Conservation (phyloP, 2,113 vertebrate genomes). For the Delphinapterus leucas region DNA sequence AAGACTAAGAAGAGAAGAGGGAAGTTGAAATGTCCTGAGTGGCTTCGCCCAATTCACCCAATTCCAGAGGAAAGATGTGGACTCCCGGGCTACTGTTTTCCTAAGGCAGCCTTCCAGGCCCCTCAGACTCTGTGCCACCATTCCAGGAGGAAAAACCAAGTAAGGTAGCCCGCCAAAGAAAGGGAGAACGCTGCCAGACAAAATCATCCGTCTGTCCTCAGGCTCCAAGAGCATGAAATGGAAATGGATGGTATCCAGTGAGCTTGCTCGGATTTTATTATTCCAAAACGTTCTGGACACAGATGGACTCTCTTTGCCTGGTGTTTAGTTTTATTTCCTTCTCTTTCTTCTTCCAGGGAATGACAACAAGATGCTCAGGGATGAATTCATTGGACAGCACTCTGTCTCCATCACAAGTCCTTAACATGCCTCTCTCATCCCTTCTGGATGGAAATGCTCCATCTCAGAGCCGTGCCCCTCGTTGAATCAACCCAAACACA, state of each 20-base stretch:
- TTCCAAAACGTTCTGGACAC: constrained; percentile 52
- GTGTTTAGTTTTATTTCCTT: background rate
- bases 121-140: background rate
- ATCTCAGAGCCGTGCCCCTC: background rate
- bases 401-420: background rate
- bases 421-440: background rate
- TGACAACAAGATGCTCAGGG: background rate
- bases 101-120: background rate
- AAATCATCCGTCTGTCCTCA: constrained; percentile 60
- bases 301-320: constrained; percentile 37
- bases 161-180: background rate
- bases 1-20: background rate
- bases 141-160: background rate
- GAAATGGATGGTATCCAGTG: constrained; percentile 70
- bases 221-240: constrained; percentile 64
- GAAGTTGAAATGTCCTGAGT: too few relatives aligned
- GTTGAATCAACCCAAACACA: background rate
- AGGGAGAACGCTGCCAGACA: constrained; percentile 30
- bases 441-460: background rate
- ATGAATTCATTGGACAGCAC: background rate
- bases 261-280: constrained; percentile 55
- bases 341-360: background rate
- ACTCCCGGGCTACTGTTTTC: background rate
- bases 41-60: background rate
- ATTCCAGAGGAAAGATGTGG: background rate